Base-by-base conservation (phyloP, 2,113 vertebrate species). In the Podarcis cretensis region DNA sequence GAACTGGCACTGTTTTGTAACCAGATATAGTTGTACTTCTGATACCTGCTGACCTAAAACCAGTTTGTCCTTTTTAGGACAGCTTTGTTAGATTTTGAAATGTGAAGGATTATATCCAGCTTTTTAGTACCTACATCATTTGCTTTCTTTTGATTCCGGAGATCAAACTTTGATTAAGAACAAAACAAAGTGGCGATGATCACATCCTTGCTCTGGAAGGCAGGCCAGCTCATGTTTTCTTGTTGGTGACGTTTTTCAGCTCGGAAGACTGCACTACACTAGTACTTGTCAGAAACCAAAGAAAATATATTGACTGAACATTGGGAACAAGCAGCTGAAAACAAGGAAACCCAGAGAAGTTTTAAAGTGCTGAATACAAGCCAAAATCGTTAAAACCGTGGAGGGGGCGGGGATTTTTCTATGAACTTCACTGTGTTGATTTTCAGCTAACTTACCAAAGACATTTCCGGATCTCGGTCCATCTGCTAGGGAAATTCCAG, bases 221-320 rank as follows among this genome's bases (percentile, higher is more conserved):
- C 63, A 35, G 80, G 65, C 63, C 37, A 66, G 74, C 87, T 94
- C 81, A n/a, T 73, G 94, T 86, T 90, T 87, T 84, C 86, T 90
- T 83, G 89, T 89, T 95, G 93, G 92, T 93, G 54, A 74, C 57
- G 74, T 77, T 88, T 65, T 93, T 87, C 91, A 82, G 91, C 89
- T 91, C 94, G 92, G 87, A 83, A 87, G 87, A 94, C 83, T 93
- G 92, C 88, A 86, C 89, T 16, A 90, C 86, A 89, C 92, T 93
- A 92, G 57, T 92, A 95, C 93, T 94, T 94, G 93, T 93, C 88
- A 81, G 80, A 91, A 92, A 86, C 91, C 84, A 93, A 81, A 91
- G 92, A 92, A 95, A 95, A 90, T 87, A 78, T 87, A 94, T 95
- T 79, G 90, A 87, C 84, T 2, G 40, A 87, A 14, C 30, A 75